These are phyloP conservation scores for Coelogynopora nodosa DNA, from an alignment of 2,888 invertebrate genomes.

Conservation along the genomic window DNA sequence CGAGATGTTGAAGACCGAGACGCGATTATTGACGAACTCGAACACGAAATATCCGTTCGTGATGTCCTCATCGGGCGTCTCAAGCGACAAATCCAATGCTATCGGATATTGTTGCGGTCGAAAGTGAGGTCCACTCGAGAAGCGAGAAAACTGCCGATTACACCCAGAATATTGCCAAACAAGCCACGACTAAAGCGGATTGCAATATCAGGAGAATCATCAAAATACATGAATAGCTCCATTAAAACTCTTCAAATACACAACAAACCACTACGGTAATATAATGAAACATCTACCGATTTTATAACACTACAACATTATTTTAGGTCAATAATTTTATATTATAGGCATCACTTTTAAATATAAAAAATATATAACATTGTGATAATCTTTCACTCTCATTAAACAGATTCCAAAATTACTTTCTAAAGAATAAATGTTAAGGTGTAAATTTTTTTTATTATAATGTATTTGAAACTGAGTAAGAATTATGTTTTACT, in stretches of 20 bases:
- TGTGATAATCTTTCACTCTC: too few relatives aligned
- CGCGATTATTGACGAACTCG: background rate
- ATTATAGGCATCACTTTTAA: too few relatives aligned
- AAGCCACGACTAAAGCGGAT: conserved; percentile 14
- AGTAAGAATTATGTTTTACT: too few relatives aligned
- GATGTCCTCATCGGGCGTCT: background rate
- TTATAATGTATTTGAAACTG: too few relatives aligned
- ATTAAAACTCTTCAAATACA: background rate
- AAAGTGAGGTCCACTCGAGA: background rate
- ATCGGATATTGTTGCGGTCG: background rate
- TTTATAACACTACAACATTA: too few relatives aligned
- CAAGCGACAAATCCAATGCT: background rate
- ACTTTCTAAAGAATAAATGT: too few relatives aligned
- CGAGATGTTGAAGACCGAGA: background rate
- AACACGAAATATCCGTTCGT: background rate
- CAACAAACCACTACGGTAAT: background rate
- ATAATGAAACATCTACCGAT: too few relatives aligned
- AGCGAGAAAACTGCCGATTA: background rate
- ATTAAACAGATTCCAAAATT: too few relatives aligned
- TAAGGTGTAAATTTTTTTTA: too few relatives aligned
- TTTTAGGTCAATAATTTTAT: too few relatives aligned
- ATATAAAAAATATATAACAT: too few relatives aligned
- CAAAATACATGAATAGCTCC: background rate
- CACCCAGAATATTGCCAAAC: background rate
- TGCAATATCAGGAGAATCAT: conserved; percentile 41